Conservation (phyloP, 2,113 vertebrate genomes). For the Lamprotornis superbus region DNA sequence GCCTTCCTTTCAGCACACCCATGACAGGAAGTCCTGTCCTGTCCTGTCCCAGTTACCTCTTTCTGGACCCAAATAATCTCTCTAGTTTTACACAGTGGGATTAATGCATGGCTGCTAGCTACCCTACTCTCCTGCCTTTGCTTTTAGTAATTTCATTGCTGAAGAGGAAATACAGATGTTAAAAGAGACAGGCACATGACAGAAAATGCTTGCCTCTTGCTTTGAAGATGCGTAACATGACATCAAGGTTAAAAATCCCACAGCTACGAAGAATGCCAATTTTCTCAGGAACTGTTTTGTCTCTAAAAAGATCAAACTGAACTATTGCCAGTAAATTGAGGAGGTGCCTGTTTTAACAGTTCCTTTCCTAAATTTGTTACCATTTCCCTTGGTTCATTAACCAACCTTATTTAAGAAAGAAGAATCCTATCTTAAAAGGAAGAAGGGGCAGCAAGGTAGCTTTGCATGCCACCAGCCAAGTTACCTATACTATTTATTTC, state of each 20-base stretch:
- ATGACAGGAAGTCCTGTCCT: neutral
- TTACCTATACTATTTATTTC: neutral
- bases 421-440: neutral
- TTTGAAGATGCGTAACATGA: fast-evolving
- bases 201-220: neutral
- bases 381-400: neutral
- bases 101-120: neutral
- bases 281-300: neutral
- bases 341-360: neutral
- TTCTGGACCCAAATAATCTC: neutral
- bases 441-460: neutral
- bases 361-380: neutral
- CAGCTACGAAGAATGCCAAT: neutral
- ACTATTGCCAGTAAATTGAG: neutral
- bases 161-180: slow-evolving; percentile 3
- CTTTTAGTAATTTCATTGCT: neutral
- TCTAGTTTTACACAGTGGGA: neutral
- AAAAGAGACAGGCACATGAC: neutral
- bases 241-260: neutral
- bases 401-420: neutral
- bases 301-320: neutral
- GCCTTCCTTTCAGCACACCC: neutral
- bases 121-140: neutral
- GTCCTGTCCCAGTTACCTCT: neutral
- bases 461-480: neutral